These are phyloP conservation scores for Crossocerus cetratus DNA, from an alignment of 2,888 invertebrate species.

Conservation along the genomic window DNA sequence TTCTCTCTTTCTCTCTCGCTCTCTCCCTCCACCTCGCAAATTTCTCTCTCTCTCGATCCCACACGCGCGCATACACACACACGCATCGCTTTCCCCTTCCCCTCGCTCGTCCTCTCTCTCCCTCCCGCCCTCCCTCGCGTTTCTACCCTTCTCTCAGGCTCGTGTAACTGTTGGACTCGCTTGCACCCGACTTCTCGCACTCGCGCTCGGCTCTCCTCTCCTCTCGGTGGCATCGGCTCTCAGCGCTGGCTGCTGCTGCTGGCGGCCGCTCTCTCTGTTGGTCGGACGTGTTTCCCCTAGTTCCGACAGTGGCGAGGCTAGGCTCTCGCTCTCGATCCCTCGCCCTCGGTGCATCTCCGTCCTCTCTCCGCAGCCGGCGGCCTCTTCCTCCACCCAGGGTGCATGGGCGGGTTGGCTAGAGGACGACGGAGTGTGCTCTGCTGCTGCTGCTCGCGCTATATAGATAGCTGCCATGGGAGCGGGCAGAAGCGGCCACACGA, in stretches of 20 bases:
- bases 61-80: conserved; percentile 7
- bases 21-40: conserved; percentile 10
- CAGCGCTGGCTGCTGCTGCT: background rate
- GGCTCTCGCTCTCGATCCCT: conserved; percentile 6
- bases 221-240: background rate
- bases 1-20: conserved; percentile 33
- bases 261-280: background rate
- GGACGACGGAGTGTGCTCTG: conserved; percentile 28
- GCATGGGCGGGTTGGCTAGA: conserved; percentile 47
- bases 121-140: conserved; percentile 7
- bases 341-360: background rate
- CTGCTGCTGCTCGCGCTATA: too few species aligned
- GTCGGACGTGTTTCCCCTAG: background rate
- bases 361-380: background rate
- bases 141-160: background rate
- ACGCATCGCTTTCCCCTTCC: background rate
- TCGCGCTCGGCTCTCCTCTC: conserved; percentile 1
- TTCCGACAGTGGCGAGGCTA: background rate
- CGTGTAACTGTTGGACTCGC: background rate
- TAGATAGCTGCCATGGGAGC: conserved; percentile 40
- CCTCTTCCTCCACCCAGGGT: conserved; percentile 13
- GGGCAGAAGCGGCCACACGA: conserved; percentile 42
- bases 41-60: conserved; percentile 7
- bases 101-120: conserved; percentile 19
- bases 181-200: background rate